These are phyloP conservation scores for Salarias fasciatus DNA, from an alignment of 2,797 vertebrate species.

Conservation along the genomic window DNA sequence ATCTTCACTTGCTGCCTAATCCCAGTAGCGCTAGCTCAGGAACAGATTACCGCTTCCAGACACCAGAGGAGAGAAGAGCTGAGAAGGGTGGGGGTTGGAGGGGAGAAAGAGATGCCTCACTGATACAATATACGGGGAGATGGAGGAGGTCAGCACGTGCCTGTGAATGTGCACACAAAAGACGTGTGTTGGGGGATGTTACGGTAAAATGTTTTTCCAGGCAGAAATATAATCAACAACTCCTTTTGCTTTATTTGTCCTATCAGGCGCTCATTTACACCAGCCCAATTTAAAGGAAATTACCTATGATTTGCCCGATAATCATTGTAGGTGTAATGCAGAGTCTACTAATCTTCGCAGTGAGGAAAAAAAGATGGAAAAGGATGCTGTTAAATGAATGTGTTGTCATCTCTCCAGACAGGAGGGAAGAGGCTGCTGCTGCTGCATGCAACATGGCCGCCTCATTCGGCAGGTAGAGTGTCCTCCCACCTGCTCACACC, in stretches of 20 bases:
- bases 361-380: conserved; percentile 1
- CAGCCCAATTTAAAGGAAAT: too few species aligned
- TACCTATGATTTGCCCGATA: too few species aligned
- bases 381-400: neutral
- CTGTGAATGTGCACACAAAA: conserved; percentile 33
- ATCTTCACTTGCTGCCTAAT: conserved; percentile 83
- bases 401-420: conserved; percentile 40
- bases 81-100: conserved; percentile 58
- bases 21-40: conserved; percentile 82
- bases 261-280: too few species aligned
- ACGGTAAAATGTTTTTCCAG: too few species aligned
- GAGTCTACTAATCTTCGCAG: too few species aligned
- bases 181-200: too few species aligned
- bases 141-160: conserved; percentile 33
- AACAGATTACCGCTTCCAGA: conserved; percentile 83
- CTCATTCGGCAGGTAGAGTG: conserved; percentile 67
- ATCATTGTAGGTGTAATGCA: too few species aligned
- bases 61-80: conserved; percentile 75
- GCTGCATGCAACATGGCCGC: conserved; percentile 39
- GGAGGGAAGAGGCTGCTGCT: conserved; percentile 33
- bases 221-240: too few species aligned
- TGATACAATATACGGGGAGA: conserved; percentile 64
- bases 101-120: conserved; percentile 61
- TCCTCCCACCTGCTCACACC: conserved; percentile 8
- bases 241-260: too few species aligned